These are phyloP conservation scores for Panulirus ornatus DNA, from an alignment of 1,140 invertebrate genomes.

Conservation along the genomic window DNA sequence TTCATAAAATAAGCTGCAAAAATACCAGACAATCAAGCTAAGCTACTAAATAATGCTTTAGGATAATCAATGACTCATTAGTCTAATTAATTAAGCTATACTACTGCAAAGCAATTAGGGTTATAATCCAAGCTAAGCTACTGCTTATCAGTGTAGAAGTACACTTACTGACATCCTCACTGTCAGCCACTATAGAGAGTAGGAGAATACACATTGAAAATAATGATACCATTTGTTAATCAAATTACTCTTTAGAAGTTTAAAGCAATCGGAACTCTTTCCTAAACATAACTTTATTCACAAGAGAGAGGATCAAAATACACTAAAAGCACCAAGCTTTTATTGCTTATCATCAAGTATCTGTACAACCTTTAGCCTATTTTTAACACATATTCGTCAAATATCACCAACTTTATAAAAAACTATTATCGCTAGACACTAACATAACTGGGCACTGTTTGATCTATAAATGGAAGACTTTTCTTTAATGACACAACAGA, in stretches of 20 bases:
- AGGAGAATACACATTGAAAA: slow-evolving; percentile 23
- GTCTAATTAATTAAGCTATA: too few relatives aligned
- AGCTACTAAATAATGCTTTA: too few relatives aligned
- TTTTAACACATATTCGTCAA: neutral
- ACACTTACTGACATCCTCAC: slow-evolving; percentile 64
- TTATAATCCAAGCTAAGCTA: too few relatives aligned
- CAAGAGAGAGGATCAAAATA: slow-evolving; percentile 26
- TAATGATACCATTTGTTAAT: neutral
- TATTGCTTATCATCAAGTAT: slow-evolving; percentile 52
- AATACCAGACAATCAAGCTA: too few relatives aligned
- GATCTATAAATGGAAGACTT: neutral
- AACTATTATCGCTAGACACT: neutral
- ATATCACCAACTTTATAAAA: neutral
- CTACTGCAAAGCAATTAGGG: too few relatives aligned
- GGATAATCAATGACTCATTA: too few relatives aligned
- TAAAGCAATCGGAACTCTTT: neutral
- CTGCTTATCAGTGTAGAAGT: neutral
- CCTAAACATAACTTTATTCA: neutral
- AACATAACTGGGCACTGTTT: neutral
- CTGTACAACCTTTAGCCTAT: slow-evolving; percentile 29
- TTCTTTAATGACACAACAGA: neutral
- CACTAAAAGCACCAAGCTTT: slow-evolving; percentile 48
- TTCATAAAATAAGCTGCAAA: neutral
- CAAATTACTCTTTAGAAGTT: neutral
- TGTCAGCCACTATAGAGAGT: slow-evolving; percentile 56